Evolutionary conservation across 2,888 invertebrate genomes (phyloP).

Genomic region (Crepidodera aurea): DNA sequence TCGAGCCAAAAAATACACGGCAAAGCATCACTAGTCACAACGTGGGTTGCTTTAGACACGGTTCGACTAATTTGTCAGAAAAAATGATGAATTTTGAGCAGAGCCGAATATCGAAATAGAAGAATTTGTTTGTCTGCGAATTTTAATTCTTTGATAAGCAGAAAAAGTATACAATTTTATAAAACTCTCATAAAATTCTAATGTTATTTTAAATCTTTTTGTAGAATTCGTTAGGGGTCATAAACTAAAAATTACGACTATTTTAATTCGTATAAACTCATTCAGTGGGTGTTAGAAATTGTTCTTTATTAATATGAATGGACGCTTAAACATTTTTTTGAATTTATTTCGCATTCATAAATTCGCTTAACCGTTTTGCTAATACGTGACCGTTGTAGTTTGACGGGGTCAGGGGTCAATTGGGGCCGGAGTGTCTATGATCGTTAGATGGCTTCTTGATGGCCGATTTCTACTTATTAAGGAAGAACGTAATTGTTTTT

Average conservation of each 20-base stretch:
- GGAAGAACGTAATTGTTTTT: not conserved
- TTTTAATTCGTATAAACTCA: not conserved
- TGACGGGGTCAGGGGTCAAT: not conserved
- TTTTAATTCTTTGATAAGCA: too few species aligned
- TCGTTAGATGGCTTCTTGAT: not conserved
- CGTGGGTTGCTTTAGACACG: not conserved
- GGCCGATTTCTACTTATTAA: not conserved
- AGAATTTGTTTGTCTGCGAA: too few species aligned
- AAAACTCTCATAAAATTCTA: too few species aligned
- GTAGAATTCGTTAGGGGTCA: too few species aligned
- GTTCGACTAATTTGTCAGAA: not conserved
- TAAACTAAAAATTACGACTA: not conserved
- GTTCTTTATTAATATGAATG: not conserved
- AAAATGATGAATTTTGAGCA: too few species aligned
- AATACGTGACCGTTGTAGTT: not conserved
- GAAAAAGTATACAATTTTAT: too few species aligned
- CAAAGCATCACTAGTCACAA: not conserved
- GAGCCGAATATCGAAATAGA: too few species aligned
- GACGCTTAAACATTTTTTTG: not conserved
- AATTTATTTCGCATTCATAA: not conserved
- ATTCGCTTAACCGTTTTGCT: not conserved
- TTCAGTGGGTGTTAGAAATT: not conserved
- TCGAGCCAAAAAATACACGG: conserved; percentile 31
- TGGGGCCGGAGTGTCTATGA: not conserved
- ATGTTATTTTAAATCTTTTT: too few species aligned